Evolutionary conservation across 1,140 invertebrate genomes (phyloP).

Genomic region (Bombyx mandarina): DNA sequence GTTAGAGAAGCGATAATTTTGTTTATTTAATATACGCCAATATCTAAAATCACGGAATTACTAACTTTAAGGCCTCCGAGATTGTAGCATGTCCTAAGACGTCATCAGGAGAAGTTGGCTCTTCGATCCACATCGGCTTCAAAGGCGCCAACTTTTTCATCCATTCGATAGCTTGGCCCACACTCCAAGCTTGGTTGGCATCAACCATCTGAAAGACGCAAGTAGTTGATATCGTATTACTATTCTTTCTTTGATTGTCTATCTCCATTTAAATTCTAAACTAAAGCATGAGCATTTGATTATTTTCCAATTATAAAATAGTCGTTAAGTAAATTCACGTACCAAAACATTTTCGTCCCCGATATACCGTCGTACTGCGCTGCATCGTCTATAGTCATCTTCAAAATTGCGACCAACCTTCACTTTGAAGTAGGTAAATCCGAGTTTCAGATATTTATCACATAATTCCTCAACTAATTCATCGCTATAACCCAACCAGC

Average conservation of each 20-base stretch:
- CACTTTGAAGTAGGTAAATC: slow-evolving; percentile 88
- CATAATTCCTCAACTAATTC: slow-evolving; percentile 79
- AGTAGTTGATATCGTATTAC: not conserved
- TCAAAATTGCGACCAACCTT: slow-evolving; percentile 90
- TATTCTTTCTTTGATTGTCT: no score
- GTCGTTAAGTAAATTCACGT: slow-evolving; percentile 21
- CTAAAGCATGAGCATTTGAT: no score
- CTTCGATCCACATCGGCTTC: slow-evolving; percentile 91
- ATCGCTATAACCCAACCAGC: slow-evolving; percentile 86
- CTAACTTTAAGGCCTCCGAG: slow-evolving; percentile 73
- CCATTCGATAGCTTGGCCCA: slow-evolving; percentile 87
- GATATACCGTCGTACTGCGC: slow-evolving; percentile 82
- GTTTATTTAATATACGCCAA: no score
- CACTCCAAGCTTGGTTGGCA: slow-evolving; percentile 94
- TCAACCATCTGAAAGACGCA: slow-evolving; percentile 81
- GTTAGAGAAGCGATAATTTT: no score
- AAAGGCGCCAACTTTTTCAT: slow-evolving; percentile 83
- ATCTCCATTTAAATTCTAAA: no score
- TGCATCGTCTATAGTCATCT: slow-evolving; percentile 81
- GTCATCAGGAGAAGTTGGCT: slow-evolving; percentile 92
- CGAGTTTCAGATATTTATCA: slow-evolving; percentile 79
- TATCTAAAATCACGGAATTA: no score
- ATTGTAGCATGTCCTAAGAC: slow-evolving; percentile 87
- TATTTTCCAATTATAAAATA: no score
- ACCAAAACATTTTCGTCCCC: slow-evolving; percentile 81